These are phyloP conservation scores for Anas acuta DNA, from an alignment of 2,797 vertebrate genomes.

Conservation along the genomic window DNA sequence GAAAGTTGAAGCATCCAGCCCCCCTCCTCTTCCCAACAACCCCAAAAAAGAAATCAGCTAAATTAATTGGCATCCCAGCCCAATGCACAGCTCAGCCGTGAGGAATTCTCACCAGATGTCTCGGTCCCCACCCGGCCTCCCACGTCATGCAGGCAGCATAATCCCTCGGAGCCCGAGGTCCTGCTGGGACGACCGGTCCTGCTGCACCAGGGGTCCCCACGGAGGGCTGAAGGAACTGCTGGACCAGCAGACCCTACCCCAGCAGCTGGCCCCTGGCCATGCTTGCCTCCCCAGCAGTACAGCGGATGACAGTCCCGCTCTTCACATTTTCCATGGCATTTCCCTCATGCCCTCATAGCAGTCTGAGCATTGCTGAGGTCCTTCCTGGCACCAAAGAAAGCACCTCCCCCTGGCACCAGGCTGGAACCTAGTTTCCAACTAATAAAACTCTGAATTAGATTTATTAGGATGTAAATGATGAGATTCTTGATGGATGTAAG, in stretches of 20 bases:
- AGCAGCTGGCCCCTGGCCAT: fast-evolving
- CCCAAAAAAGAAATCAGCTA: conserved; percentile 72
- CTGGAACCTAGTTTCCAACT: neutral
- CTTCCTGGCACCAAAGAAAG: neutral
- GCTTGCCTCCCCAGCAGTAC: fast-evolving
- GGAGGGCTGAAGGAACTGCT: neutral
- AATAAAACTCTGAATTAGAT: fast-evolving
- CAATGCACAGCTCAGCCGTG: conserved; percentile 76
- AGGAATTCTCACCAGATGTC: conserved; percentile 78
- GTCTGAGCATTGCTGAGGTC: neutral
- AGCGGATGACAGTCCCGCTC: fast-evolving
- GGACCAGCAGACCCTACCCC: neutral
- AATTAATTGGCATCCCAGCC: conserved; percentile 73
- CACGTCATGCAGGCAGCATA: conserved; percentile 61
- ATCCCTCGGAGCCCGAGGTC: conserved; percentile 24
- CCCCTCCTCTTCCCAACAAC: conserved; percentile 23
- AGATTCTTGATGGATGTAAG: neutral
- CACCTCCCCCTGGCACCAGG: neutral
- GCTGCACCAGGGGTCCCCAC: fast-evolving
- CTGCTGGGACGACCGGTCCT: fast-evolving
- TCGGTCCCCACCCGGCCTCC: conserved; percentile 65
- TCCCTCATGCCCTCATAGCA: fast-evolving
- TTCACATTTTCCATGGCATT: too few species aligned
- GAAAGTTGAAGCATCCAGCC: conserved; percentile 53
- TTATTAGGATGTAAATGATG: fast-evolving